Evolutionary conservation across 2,113 vertebrate species (phyloP), one percentile per base, ranked within the genome.

Genomic region (Phasianus colchicus): DNA sequence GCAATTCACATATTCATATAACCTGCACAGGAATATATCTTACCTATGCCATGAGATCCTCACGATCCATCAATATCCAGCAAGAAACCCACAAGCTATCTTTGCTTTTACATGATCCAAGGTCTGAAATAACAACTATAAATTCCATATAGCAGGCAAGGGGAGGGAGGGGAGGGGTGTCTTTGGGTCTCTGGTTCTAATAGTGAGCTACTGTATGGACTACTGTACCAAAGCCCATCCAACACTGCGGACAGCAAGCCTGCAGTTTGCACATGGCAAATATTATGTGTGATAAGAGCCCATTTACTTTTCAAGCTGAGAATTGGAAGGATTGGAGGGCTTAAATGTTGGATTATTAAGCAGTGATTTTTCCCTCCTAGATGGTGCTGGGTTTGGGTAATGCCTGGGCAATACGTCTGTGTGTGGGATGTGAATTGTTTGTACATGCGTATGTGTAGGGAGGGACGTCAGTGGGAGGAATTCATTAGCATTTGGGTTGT

Each of bases 401-500:
- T 24, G 57, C 76, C 63, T 71, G 84, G 92, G 88, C 50, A 2
- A 36, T 45, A 75, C 5, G 19, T 58, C 84, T 74, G 27, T 6
- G 4, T 38, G 48, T 63, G 86, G 77, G 87, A 42, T 47, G 70
- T 54, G 85, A 72, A 79, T 65, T 65, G 66, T 91, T 81, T 71
- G 76, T 72, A 45, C 3, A 4, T 2, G 43, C 30, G 10, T 84
- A 38, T 81, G 34, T 58, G 83, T 75, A 86, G 47, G 63, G 81
- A 87, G 87, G 82, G 80, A 71, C 0, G 1, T 42, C 63, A 47
- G 90, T 82, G 81, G 95, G 95, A 97, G 94, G 93, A 92, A 95
- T 90, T 91, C 89, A 96, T 96, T 92, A 92, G 94, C 94, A 97
- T 97, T 98, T 96, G 15, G 64, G 36, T 64, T 58, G 34, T 78